These are phyloP conservation scores for Meiosimyza decipiens DNA, from an alignment of 2,888 invertebrate species.

Conservation along the genomic window DNA sequence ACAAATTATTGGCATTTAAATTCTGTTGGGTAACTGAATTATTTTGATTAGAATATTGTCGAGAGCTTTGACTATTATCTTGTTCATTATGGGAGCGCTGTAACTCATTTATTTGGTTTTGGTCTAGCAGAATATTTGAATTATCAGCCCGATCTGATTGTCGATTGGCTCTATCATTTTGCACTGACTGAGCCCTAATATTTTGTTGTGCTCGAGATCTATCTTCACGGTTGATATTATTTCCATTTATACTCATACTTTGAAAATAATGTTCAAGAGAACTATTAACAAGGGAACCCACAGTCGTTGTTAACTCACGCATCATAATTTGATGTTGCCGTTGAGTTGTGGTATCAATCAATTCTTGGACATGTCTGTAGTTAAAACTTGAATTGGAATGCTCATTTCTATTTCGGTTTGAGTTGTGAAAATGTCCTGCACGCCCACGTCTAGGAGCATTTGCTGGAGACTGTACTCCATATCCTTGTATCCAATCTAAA, in stretches of 20 bases:
- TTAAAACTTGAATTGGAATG: neutral
- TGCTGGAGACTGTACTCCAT: neutral
- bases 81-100: neutral
- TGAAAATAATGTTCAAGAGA: conserved; percentile 5
- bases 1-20: too few species aligned
- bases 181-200: too few species aligned
- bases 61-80: neutral
- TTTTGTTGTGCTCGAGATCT: too few species aligned
- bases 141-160: too few species aligned
- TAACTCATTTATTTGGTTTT: neutral
- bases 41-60: neutral
- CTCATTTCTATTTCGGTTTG: too few species aligned
- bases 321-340: neutral
- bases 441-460: neutral
- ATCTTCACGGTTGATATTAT: neutral
- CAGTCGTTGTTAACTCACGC: neutral
- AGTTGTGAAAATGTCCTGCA: neutral
- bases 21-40: neutral
- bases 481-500: neutral
- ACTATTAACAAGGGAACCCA: neutral
- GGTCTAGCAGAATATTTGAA: neutral
- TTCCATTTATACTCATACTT: neutral
- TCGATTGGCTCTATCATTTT: too few species aligned
- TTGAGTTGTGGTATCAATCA: neutral
- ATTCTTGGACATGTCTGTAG: conserved; percentile 1